phyloP scores from a whole-genome alignment of 2,113 vertebrate species.

The Pholis gunnellus region DNA sequence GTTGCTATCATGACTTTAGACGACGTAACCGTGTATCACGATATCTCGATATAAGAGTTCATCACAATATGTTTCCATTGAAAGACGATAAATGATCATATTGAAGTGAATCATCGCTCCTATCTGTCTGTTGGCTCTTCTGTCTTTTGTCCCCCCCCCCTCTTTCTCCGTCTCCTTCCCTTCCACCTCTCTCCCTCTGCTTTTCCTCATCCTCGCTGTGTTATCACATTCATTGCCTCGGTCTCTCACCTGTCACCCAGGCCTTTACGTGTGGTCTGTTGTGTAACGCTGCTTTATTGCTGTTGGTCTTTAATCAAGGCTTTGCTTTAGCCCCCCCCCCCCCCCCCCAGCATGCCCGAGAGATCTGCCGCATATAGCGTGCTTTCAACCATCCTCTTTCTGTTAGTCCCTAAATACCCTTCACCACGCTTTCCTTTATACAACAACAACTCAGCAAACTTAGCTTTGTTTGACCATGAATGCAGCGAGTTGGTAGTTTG shows the following conservation, averaged over 20 bases:
- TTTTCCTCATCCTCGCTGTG: conserved; percentile 36
- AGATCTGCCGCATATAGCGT: conserved; percentile 10
- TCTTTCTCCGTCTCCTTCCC: not conserved
- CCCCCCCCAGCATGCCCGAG: conserved; percentile 5
- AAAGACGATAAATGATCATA: not conserved
- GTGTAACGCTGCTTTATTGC: conserved; percentile 55
- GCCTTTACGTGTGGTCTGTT: conserved; percentile 53
- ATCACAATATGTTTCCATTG: not conserved
- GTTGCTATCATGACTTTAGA: not conserved
- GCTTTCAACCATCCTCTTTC: conserved; percentile 18
- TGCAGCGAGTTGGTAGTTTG: not conserved
- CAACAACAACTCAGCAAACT: not conserved
- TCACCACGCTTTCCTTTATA: not conserved
- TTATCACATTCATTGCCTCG: conserved; percentile 50
- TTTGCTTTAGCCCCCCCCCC: conserved; percentile 30
- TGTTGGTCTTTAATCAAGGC: conserved; percentile 42
- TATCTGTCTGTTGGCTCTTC: conserved; percentile 3
- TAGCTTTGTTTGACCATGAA: not conserved
- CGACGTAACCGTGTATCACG: not conserved
- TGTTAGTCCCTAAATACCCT: conserved; percentile 29
- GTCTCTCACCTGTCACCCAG: conserved; percentile 59
- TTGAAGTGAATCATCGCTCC: not conserved
- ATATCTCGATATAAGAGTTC: not conserved
- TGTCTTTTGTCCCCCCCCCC: not conserved
- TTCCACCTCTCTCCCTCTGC: conserved; percentile 32